Evolutionary conservation across 1,140 invertebrate species (phyloP), one percentile per base, ranked within the genome.

Genomic region (Artemia franciscana): DNA sequence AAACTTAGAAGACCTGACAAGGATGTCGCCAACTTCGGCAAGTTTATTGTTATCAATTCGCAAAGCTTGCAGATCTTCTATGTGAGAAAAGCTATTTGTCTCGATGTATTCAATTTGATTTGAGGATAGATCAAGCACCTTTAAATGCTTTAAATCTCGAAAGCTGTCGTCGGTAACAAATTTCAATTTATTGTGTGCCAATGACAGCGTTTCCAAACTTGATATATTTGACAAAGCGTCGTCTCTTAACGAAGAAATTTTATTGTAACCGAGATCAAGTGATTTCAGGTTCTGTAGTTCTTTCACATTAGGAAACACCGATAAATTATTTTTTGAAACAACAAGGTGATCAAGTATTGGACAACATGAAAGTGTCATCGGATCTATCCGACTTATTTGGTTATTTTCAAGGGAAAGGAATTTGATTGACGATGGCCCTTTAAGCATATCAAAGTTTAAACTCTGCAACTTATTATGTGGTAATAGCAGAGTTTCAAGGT

Each of bases 71-170:
- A 91, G 75, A 66, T 83, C 80, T 24, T 65, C 66, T 1, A 75
- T 76, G 62, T 82, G 77, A 56, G 84, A 84, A 69, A 91, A 91
- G 5, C 85, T 83, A 1, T 84, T 84, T 18, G 83, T 73, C 70
- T 88, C 86, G 65, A 91, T 83, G 69, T 80, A 80, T 68, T 85
- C 84, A 23, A 91, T 83, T 72, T 87, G 86, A 75, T 92, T 91
- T 69, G 86, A 82, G 21, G 88, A 86, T 26, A 91, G 76, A 73
- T 90, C 91, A 0, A 91, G 72, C 1, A 89, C 86, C 76, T 88
- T 85, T 59, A 92, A 73, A 63, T 82, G 84, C 0, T 82, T 82
- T 67, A 91, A 71, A 66, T 89, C 84, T 15, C 83, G 84, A 66
- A 92, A 84, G 68, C 84, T 83, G 66, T 78, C 78, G 62, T 78